Base-by-base conservation (phyloP, 2,113 vertebrate genomes). In the Gallinago paraguaiae region DNA sequence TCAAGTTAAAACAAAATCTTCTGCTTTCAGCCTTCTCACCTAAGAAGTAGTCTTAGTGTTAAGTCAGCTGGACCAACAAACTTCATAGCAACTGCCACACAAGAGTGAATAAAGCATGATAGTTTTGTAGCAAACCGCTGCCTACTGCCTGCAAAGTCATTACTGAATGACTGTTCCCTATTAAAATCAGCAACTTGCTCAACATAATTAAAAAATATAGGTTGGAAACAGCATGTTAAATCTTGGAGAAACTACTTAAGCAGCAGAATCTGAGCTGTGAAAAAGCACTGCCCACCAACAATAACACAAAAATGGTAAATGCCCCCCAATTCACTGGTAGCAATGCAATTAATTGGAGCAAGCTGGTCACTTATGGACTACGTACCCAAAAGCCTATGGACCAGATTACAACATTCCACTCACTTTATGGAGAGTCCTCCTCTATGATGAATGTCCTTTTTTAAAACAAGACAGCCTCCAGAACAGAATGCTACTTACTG, bases 41-140 rank as follows among this genome's bases (percentile, higher is more conserved):
- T n/a, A 69, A 0, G 19, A 75, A 60, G 28, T 4, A 86, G 20
- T 10, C 23, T 2, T 2, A 0, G 13, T 5, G 2, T 25, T 69
- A 82, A n/a, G 11, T 74, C n/a, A 82, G n/a, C 12, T 7, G 17
- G 17, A 84, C 30, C 25, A 69, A 74, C 45, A 92, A 79, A 82
- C 18, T 53, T 72, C 16, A 37, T 1, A 4, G 75, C n/a, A 79
- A 20, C 63, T 41, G 16, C 37, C 63, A 69, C 14, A 5, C 33
- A 37, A 10, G 16, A 8, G 12, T 33, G 13, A 91, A n/a, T 25
- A 50, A 85, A 85, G 54, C 18, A 33, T 54, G 30, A 33, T 2
- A 75, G 39, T 88, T 94, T 71, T 77, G 50, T 22, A 91, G 37
- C 45, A 91, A 82, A 72, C 50, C 54, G 88, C 53, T 0, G 0